Evolutionary conservation across 2,113 vertebrate species (phyloP), one percentile per base, ranked within the genome.

Genomic region (Apteryx owenii): DNA sequence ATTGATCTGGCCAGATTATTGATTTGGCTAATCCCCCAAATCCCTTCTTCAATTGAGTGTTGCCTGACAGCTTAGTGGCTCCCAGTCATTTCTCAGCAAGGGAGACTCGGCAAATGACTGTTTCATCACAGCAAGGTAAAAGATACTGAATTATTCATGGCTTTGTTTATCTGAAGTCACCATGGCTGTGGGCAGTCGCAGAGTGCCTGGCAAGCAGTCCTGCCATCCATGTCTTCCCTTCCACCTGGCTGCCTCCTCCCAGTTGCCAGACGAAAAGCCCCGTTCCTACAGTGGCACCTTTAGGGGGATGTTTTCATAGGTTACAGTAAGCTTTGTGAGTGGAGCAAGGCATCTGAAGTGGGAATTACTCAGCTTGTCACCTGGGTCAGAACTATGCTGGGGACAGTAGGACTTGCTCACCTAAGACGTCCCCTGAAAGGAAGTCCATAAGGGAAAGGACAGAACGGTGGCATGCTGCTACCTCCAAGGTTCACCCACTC

Each of bases 11-110:
- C 11, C 61, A 21, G 48, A 38, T 38, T 38, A 38, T 38, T 38
- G 36, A 38, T 38, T 38, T 38, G 6, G 51, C 42, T 95, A 92
- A 96, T 95, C 73, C 72, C 54, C 61, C 71, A 88, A 61, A 95
- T 92, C 71, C 79, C 42, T 77, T 95, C 84, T 93, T 81, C 88
- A 81, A 6, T 61, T 76, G 75, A 69, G 46, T 38, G n/a, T 62
- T 81, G 19, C 86, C 26, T 81, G 95, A 71, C 77, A 92, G 65
- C 53, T 95, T 75, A 72, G 85, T n/a, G 62, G 12, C 82, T 92
- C 38, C 66, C 29, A 77, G 77, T 80, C 64, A 73, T 80, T 91
- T 77, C 88, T 94, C 0, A 0, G 62, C 76, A 76, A 92, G 61
- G 1, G 40, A 89, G 80, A n/a, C 50, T 66, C 87, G 72, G 75